phyloP scores from a whole-genome alignment of 2,797 vertebrate species.

The Loris lydekkerianus region DNA sequence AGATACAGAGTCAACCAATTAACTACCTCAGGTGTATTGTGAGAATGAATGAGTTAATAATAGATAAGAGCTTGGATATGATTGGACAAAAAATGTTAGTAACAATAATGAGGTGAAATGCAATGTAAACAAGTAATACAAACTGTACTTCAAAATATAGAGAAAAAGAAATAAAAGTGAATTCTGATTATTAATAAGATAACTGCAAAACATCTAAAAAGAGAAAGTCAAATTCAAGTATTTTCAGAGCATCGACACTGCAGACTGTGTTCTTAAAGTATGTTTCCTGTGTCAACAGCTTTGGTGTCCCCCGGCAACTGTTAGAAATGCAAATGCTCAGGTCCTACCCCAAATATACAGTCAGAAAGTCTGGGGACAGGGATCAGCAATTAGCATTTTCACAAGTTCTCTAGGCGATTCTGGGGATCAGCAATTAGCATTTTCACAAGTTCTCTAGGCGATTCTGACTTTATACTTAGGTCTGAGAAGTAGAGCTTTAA shows the following conservation, averaged over 20 bases:
- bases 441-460: background rate
- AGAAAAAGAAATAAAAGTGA: slow-evolving; percentile 53
- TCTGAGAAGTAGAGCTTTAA: background rate
- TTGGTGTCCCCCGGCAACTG: background rate
- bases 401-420: background rate
- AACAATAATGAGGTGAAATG: slow-evolving; percentile 55
- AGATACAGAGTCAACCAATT: slow-evolving; percentile 54
- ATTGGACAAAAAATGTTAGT: slow-evolving; percentile 66
- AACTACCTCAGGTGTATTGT: slow-evolving; percentile 74
- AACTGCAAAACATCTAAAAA: background rate
- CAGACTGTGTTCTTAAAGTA: background rate
- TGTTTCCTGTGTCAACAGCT: background rate
- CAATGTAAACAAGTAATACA: slow-evolving; percentile 13
- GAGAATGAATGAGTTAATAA: slow-evolving; percentile 82
- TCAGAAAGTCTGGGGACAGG: background rate
- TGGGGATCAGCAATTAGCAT: background rate
- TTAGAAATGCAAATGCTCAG: background rate
- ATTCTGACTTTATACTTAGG: background rate
- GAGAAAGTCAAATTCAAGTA: slow-evolving; percentile 7
- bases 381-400: background rate
- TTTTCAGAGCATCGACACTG: background rate
- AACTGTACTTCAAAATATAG: slow-evolving; percentile 42
- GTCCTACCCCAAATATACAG: background rate
- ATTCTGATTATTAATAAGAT: slow-evolving; percentile 30
- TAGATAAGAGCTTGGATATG: slow-evolving; percentile 55